Evolutionary conservation across 92 coral and sea anemone species (phyloP).

Genomic region (Porites evermanni): DNA sequence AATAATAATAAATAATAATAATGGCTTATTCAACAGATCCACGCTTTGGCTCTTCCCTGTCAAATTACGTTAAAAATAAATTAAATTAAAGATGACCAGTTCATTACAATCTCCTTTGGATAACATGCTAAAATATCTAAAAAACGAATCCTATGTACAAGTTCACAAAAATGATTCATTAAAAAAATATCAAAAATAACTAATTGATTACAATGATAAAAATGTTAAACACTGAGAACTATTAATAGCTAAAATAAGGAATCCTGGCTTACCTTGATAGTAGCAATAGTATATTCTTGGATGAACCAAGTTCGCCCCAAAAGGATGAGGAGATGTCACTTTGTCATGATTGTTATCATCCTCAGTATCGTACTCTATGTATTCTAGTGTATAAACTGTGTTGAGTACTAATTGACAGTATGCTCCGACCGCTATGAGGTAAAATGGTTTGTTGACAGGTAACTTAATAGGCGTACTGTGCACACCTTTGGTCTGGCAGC

Average conservation of each 20-base stretch:
- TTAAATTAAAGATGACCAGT: no score
- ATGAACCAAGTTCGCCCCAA: not conserved
- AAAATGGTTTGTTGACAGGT: slow-evolving; percentile 57
- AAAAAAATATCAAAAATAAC: no score
- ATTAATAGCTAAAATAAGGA: not conserved
- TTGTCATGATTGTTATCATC: slow-evolving; percentile 6
- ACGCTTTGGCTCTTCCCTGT: no score
- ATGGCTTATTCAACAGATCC: no score
- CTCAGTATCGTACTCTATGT: slow-evolving; percentile 52
- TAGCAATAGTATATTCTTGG: slow-evolving; percentile 58
- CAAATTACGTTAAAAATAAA: no score
- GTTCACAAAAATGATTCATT: no score
- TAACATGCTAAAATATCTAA: no score
- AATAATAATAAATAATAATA: no score
- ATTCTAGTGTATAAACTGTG: slow-evolving; percentile 39
- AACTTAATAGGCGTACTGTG: slow-evolving; percentile 28
- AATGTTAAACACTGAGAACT: not conserved
- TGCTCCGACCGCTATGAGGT: slow-evolving; percentile 41
- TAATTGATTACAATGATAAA: no score
- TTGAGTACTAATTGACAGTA: slow-evolving; percentile 59
- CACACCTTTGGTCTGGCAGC: slow-evolving; percentile 32
- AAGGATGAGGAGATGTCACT: slow-evolving; percentile 12
- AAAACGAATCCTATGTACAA: no score
- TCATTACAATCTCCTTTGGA: no score
- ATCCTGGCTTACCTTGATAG: slow-evolving; percentile 38